Conservation (phyloP, 2,113 vertebrate species). For the Thalassoma bifasciatum region DNA sequence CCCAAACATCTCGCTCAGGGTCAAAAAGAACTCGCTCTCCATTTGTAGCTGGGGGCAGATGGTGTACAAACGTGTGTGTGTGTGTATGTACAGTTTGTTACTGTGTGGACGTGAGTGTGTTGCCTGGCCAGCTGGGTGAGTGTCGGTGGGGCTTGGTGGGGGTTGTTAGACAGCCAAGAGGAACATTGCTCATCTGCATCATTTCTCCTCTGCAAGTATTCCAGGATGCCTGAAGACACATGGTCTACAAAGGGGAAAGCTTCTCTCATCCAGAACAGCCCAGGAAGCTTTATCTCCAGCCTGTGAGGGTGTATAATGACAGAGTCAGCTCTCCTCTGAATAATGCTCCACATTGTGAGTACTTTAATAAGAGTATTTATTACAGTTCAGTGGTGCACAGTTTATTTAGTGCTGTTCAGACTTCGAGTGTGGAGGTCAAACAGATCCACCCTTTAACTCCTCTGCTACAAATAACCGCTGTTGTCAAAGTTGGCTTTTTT, state of each 20-base stretch:
- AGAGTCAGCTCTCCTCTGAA: background rate
- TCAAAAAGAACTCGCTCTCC: conserved; percentile 62
- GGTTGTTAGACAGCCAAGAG: background rate
- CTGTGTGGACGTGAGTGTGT: background rate
- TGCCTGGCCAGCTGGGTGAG: background rate
- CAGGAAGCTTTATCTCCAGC: background rate
- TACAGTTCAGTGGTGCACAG: background rate
- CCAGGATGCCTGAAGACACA: conserved; percentile 4
- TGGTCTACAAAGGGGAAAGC: background rate
- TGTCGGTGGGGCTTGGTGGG: background rate
- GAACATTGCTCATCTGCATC: conserved; percentile 23
- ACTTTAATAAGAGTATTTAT: background rate
- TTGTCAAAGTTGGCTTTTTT: background rate
- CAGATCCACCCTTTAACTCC: too few relatives aligned
- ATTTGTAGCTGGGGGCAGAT: conserved; percentile 62
- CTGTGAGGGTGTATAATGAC: background rate
- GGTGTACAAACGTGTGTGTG: conserved; percentile 13
- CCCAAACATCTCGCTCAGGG: conserved; percentile 59
- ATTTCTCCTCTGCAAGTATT: conserved; percentile 3
- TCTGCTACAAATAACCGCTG: background rate
- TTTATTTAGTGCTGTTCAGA: background rate
- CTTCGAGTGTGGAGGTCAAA: too few relatives aligned
- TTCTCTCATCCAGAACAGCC: background rate
- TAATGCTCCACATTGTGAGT: background rate
- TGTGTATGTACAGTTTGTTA: conserved; percentile 2